Conservation (phyloP, 2,888 invertebrate genomes). For the Drepana falcataria region DNA sequence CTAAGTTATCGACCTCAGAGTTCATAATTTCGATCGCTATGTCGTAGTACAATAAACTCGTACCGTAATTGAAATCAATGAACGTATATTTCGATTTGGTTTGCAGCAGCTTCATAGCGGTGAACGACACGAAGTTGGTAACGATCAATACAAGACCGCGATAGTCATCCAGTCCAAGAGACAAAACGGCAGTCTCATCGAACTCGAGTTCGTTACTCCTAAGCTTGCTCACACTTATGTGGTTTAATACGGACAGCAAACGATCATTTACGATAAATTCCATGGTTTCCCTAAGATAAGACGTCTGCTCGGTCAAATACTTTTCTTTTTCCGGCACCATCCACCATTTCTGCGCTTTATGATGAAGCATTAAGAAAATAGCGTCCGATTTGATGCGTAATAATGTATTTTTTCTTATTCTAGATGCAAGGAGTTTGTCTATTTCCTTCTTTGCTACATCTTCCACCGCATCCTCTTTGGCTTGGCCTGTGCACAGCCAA, state of each 20-base stretch:
- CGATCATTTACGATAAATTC: neutral
- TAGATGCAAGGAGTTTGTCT: neutral
- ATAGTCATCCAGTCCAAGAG: neutral
- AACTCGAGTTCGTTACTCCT: neutral
- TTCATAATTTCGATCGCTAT: neutral
- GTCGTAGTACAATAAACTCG: neutral
- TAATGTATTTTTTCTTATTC: neutral
- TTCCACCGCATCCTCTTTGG: neutral
- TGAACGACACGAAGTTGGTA: neutral
- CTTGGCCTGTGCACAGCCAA: conserved; percentile 1
- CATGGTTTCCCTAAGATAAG: neutral
- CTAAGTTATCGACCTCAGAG: neutral
- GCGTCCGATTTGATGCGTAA: neutral
- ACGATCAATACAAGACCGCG: neutral
- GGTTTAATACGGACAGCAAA: neutral
- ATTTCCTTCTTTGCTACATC: neutral
- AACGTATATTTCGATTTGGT: neutral
- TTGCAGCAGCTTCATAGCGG: neutral
- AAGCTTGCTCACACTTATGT: neutral
- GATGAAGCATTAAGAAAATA: neutral
- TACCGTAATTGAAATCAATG: neutral
- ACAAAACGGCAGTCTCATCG: neutral
- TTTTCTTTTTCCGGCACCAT: conserved; percentile 9
- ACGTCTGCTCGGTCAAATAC: neutral
- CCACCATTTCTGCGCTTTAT: conserved; percentile 17